Evolutionary conservation across 2,888 invertebrate genomes (phyloP).

Genomic region (Ferdinandea cuprea): DNA sequence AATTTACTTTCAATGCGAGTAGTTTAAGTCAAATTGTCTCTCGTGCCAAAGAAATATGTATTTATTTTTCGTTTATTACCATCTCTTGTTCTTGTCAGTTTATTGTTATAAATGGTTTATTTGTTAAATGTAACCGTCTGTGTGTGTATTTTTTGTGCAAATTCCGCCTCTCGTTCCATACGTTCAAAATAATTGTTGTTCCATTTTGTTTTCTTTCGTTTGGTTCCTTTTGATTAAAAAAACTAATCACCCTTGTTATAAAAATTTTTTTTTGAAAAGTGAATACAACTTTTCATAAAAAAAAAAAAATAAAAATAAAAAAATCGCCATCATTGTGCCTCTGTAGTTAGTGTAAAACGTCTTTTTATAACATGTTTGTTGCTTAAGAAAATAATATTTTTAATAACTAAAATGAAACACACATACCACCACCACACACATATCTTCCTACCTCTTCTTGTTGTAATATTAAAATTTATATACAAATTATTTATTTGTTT

Average conservation of each 20-base stretch:
- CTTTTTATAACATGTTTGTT: conserved; percentile 49
- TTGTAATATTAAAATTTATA: background rate
- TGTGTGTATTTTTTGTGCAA: conserved; percentile 61
- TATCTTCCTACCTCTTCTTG: background rate
- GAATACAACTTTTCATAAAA: background rate
- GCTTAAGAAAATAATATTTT: conserved; percentile 35
- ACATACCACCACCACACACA: conserved; percentile 7
- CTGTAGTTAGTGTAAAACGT: conserved; percentile 36
- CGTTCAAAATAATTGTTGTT: background rate
- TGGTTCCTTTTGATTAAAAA: background rate
- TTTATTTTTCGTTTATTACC: too few relatives aligned
- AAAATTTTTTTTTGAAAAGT: background rate
- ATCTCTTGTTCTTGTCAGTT: conserved; percentile 12
- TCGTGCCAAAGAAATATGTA: conserved; percentile 19
- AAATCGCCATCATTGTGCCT: conserved; percentile 52
- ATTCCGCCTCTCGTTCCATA: conserved; percentile 51
- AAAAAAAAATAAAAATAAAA: background rate
- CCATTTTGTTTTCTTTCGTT: background rate
- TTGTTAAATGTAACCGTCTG: conserved; percentile 54
- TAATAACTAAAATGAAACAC: conserved; percentile 12
- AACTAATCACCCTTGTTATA: conserved; percentile 15
- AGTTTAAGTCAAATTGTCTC: conserved; percentile 58
- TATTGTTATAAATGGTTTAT: conserved; percentile 34
- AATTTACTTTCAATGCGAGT: conserved; percentile 21
- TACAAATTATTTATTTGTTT: conserved; percentile 39